These are phyloP conservation scores for Pemphigus obesinymphae DNA, from an alignment of 1,140 invertebrate species.

Conservation along the genomic window DNA sequence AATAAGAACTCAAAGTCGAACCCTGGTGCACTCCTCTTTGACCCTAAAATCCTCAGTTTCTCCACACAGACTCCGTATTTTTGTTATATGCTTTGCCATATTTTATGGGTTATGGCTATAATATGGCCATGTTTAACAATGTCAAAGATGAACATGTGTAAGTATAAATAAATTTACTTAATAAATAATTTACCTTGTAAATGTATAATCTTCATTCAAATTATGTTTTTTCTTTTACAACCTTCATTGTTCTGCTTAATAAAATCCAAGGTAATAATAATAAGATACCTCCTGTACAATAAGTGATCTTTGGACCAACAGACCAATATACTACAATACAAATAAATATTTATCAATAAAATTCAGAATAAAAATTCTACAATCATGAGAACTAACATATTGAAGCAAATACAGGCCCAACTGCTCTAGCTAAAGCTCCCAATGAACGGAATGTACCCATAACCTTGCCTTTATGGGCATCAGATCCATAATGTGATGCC, in stretches of 20 bases:
- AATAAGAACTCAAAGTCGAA: no score
- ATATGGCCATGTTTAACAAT: not conserved
- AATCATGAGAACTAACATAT: slow-evolving; percentile 55
- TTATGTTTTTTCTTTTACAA: slow-evolving; percentile 4
- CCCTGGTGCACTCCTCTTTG: no score
- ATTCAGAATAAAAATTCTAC: not conserved
- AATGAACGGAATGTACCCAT: slow-evolving; percentile 91
- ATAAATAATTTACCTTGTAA: no score
- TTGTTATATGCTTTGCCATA: no score
- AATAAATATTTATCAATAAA: slow-evolving; percentile 42
- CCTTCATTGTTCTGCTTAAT: slow-evolving; percentile 38
- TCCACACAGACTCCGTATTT: no score
- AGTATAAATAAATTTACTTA: not conserved
- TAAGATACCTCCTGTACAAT: slow-evolving; percentile 64
- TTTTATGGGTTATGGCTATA: no score
- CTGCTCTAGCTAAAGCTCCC: slow-evolving; percentile 85
- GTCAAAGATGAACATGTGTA: not conserved
- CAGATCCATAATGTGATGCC: slow-evolving; percentile 74
- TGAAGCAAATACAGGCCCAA: slow-evolving; percentile 84
- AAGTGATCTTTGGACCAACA: slow-evolving; percentile 67
- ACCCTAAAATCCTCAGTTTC: no score
- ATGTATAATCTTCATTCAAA: no score
- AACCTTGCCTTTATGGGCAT: slow-evolving; percentile 83
- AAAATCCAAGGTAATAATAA: slow-evolving; percentile 59
- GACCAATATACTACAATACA: slow-evolving; percentile 72